Evolutionary conservation across 1,140 invertebrate species (phyloP).

Genomic region (Hormaphis cornu): DNA sequence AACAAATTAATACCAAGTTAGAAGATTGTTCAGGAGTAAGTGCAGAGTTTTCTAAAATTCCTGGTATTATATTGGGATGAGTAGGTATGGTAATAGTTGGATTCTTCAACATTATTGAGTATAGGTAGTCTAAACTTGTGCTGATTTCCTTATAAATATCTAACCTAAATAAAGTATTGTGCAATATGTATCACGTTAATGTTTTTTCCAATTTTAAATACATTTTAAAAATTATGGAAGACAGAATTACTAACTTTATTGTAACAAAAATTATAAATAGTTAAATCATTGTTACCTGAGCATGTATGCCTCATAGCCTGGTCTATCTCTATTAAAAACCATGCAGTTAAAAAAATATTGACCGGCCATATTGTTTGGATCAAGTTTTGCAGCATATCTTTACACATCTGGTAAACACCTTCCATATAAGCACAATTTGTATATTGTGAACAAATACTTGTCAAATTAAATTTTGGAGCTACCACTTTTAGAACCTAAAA

Average conservation of each 20-base stretch:
- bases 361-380: slow-evolving; percentile 77
- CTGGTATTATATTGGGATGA: not conserved
- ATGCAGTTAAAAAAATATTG: slow-evolving; percentile 75
- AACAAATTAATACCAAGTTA: slow-evolving; percentile 9
- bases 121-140: slow-evolving; percentile 66
- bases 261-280: no score
- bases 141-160: slow-evolving; percentile 83
- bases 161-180: no score
- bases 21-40: not conserved
- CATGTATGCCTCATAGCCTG: slow-evolving; percentile 60
- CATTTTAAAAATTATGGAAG: no score
- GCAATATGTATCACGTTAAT: no score
- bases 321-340: slow-evolving; percentile 67
- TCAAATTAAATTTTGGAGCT: slow-evolving; percentile 65
- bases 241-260: no score
- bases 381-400: slow-evolving; percentile 71
- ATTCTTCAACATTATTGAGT: slow-evolving; percentile 40
- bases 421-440: slow-evolving; percentile 67
- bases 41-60: slow-evolving; percentile 10
- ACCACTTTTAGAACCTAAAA: slow-evolving; percentile 75
- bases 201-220: no score
- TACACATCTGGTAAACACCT: slow-evolving; percentile 79
- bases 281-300: slow-evolving; percentile 55
- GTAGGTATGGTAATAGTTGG: slow-evolving; percentile 9
- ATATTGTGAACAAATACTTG: slow-evolving; percentile 67